A percentile compares a stretch with the other conserved stretches of the same genome.
phyloP scores from a whole-genome alignment of 30 jellyfish, hydroid and myxozoan genomes.

The Clytia hemisphaerica region DNA sequence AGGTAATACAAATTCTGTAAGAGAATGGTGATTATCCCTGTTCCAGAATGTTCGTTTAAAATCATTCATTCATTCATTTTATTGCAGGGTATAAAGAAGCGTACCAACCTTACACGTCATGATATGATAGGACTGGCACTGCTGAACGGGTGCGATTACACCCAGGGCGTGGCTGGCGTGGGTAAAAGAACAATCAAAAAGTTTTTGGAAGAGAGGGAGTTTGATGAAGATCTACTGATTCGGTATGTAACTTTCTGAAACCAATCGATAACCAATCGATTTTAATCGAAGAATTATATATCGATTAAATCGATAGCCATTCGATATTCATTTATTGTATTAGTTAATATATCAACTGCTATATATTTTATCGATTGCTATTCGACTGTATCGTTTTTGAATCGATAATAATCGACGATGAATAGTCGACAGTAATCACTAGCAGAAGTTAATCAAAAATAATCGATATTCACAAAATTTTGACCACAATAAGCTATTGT shows the following conservation, averaged over 20 bases:
- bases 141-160: conserved; percentile 80
- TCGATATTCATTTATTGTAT: background rate
- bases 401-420: too few species aligned
- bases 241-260: background rate
- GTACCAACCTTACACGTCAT: conserved; percentile 39
- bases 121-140: conserved; percentile 65
- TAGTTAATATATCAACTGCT: background rate
- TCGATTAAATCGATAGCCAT: background rate
- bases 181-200: conserved; percentile 44
- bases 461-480: too few species aligned
- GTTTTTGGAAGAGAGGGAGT: conserved; percentile 40
- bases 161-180: conserved; percentile 72
- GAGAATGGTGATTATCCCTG: too few species aligned
- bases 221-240: conserved; percentile 13
- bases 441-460: too few species aligned
- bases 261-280: background rate
- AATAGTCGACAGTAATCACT: too few species aligned
- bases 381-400: too few species aligned
- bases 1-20: too few species aligned
- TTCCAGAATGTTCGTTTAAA: background rate
- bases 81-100: background rate
- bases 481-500: too few species aligned
- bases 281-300: background rate
- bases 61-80: background rate
- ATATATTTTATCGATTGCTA: background rate